Evolutionary conservation across 92 coral and sea anemone genomes (phyloP).

Genomic region (Siderastrea siderea): DNA sequence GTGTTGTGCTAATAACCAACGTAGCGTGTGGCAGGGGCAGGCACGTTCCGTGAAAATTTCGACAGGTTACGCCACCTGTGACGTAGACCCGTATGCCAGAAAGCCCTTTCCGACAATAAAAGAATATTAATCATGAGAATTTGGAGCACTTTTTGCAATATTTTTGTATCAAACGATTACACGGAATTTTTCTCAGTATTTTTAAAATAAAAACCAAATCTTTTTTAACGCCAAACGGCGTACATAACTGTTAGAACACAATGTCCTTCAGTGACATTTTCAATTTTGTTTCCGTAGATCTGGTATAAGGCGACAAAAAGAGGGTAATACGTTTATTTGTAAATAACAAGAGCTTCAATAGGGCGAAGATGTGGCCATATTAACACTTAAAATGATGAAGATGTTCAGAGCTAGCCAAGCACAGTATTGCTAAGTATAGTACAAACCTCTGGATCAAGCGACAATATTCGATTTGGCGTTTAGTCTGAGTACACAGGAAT

Average conservation of each 20-base stretch:
- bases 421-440: not conserved
- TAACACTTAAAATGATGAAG: not conserved
- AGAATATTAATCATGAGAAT: not conserved
- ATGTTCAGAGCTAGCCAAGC: not conserved
- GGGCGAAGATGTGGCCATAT: not conserved
- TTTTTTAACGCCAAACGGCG: no score
- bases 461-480: not conserved
- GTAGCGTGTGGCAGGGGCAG: not conserved
- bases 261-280: not conserved
- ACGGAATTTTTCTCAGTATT: not conserved
- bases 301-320: not conserved
- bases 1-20: no score
- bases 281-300: not conserved
- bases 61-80: conserved; percentile 2
- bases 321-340: not conserved
- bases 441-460: not conserved
- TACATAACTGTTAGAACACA: no score
- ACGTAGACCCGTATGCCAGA: not conserved
- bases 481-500: not conserved
- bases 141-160: not conserved
- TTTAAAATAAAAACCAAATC: not conserved
- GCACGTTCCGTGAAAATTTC: not conserved
- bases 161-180: not conserved
- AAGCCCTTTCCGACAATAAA: not conserved
- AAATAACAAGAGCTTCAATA: not conserved